A percentile compares a stretch with the other conserved stretches of the same genome.
Conservation (phyloP, 2,888 invertebrate genomes). For the Pammene fasciana region DNA sequence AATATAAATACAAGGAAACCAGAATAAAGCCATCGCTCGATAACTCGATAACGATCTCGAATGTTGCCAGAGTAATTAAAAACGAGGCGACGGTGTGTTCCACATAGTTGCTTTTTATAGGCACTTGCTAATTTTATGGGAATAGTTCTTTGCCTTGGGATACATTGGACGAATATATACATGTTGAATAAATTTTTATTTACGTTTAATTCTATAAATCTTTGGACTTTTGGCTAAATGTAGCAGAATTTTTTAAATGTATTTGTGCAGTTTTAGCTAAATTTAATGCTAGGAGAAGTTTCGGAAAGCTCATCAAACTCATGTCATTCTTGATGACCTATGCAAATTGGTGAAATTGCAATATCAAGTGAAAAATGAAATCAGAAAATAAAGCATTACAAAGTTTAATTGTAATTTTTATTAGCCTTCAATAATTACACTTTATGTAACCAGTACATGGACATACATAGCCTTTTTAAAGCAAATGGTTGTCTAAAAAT, state of each 20-base stretch:
- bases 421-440: not conserved
- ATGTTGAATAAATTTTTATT: not conserved
- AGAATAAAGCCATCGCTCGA: slow-evolving; percentile 54
- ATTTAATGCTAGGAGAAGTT: too few species aligned
- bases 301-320: too few species aligned
- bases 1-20: slow-evolving; percentile 31
- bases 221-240: not conserved
- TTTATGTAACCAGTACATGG: too few species aligned
- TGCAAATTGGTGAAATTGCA: too few species aligned
- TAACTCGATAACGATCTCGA: slow-evolving; percentile 62
- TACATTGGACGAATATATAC: not conserved
- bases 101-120: slow-evolving; percentile 41
- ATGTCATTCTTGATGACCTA: too few species aligned
- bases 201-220: too few species aligned
- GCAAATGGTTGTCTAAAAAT: slow-evolving; percentile 5
- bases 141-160: slow-evolving; percentile 4
- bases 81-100: slow-evolving; percentile 43
- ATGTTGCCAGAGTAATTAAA: slow-evolving; percentile 47
- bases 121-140: slow-evolving; percentile 37
- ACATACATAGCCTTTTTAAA: not conserved
- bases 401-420: not conserved
- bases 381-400: not conserved
- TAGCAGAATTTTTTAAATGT: not conserved
- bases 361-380: too few species aligned
- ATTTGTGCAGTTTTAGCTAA: not conserved